These are phyloP conservation scores for Lasioglossum figueresi DNA, from an alignment of 2,888 invertebrate species.

Conservation along the genomic window DNA sequence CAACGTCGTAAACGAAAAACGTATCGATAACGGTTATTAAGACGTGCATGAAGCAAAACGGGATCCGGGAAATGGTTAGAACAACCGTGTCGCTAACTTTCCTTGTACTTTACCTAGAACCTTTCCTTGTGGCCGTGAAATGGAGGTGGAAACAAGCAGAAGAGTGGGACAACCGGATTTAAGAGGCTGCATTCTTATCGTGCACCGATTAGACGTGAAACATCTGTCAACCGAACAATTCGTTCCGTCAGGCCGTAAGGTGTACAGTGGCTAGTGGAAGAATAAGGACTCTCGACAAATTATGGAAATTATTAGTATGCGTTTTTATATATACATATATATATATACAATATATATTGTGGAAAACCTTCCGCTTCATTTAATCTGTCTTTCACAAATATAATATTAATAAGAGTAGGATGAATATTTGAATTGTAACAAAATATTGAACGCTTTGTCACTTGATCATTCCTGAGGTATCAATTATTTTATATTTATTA, in stretches of 20 bases:
- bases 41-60: neutral
- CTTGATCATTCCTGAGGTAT: neutral
- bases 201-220: constrained; percentile 41
- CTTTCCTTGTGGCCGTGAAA: constrained; percentile 25
- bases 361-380: neutral
- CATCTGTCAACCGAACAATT: constrained; percentile 3
- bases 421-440: too few relatives aligned
- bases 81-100: constrained; percentile 11
- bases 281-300: neutral
- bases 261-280: neutral
- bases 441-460: neutral
- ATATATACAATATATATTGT: neutral
- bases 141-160: constrained; percentile 34
- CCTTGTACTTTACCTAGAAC: neutral
- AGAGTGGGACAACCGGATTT: constrained; percentile 45
- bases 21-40: neutral
- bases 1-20: neutral
- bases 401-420: neutral
- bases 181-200: constrained; percentile 46
- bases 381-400: neutral
- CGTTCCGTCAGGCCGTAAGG: neutral
- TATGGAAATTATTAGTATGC: constrained; percentile 36
- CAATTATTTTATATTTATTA: too few relatives aligned
- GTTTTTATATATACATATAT: neutral
- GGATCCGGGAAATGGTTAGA: neutral